Evolutionary conservation across 2,797 vertebrate genomes (phyloP).

Genomic region (Apogon talboti): DNA sequence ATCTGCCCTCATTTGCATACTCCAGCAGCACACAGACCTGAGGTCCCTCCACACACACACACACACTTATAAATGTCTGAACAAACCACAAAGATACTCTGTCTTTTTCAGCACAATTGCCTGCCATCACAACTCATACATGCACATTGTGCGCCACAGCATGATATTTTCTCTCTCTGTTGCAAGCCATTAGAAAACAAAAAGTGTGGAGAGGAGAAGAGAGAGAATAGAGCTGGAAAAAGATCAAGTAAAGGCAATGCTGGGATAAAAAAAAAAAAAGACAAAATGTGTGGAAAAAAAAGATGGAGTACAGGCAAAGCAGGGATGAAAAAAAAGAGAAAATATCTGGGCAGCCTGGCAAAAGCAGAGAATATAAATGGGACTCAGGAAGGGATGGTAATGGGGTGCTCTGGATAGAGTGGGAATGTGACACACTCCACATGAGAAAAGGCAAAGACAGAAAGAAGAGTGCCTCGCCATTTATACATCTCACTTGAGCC

Average conservation of each 20-base stretch:
- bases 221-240: no score
- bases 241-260: no score
- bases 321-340: constrained; percentile 5
- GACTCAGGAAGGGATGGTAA: constrained; percentile 6
- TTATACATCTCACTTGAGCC: constrained; percentile 69
- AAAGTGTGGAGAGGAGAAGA: background rate
- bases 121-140: background rate
- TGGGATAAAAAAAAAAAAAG: background rate
- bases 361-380: constrained; percentile 33
- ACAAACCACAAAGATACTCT: constrained; percentile 26
- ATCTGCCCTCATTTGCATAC: constrained; percentile 63
- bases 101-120: constrained; percentile 16
- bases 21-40: constrained; percentile 42
- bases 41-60: constrained; percentile 40
- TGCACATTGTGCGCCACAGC: constrained; percentile 5
- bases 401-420: constrained; percentile 14
- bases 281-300: background rate
- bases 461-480: constrained; percentile 49
- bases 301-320: constrained; percentile 11
- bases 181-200: constrained; percentile 4
- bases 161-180: constrained; percentile 1
- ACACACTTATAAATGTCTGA: constrained; percentile 29
- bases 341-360: constrained; percentile 12
- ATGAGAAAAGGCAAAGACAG: constrained; percentile 60
- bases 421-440: constrained; percentile 43